Base-by-base conservation (phyloP, 2,888 invertebrate genomes). In the Hipparchia sbordonii region DNA sequence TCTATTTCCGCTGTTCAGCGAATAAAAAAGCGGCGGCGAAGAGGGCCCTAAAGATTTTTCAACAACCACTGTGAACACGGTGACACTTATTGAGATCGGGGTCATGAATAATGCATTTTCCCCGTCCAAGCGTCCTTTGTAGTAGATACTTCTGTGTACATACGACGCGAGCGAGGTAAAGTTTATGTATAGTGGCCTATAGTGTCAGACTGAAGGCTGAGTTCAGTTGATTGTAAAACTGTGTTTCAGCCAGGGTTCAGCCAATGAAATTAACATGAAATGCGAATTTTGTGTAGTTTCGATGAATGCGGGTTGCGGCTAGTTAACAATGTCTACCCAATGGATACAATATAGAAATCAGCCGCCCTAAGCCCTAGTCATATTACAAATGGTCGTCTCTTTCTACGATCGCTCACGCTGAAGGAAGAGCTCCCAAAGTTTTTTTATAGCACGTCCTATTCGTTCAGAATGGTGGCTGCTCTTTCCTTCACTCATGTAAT, bases 31-130 rank as follows among this genome's bases (percentile, higher is more conserved):
- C 74, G 70, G 65, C 68, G 63, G 66, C 46, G 62, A 77, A 78
- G 79, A 74, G 75, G 67, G 79, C 82, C 80, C 81, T 80, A 78
- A 82, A 80, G 77, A 76, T 83, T 84, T 68, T 85, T 82, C 79
- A 81, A 80, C 80, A 81, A 80, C 78, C 78, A 78, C 79, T 85
- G 86, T 87, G 83, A 84, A 86, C 85, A 83, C 80, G 74, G 82
- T 82, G 86, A 84, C 87, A 86, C 82, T 87, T 88, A 89, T 87
- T 89, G 84, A 82, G 82, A 81, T 81, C 82, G 83, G 79, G 72
- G 74, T 73, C 80, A 85, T 89, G 87, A 89, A 89, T 88, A 82
- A 89, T 89, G 82, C 82, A 89, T 82, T 75, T 61, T 72, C 65
- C 68, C 67, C 61, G 61, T 66, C 63, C 68, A 72, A 72, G 68